These are phyloP conservation scores for Zophobas morio DNA, from an alignment of 1,140 invertebrate species.

Conservation along the genomic window DNA sequence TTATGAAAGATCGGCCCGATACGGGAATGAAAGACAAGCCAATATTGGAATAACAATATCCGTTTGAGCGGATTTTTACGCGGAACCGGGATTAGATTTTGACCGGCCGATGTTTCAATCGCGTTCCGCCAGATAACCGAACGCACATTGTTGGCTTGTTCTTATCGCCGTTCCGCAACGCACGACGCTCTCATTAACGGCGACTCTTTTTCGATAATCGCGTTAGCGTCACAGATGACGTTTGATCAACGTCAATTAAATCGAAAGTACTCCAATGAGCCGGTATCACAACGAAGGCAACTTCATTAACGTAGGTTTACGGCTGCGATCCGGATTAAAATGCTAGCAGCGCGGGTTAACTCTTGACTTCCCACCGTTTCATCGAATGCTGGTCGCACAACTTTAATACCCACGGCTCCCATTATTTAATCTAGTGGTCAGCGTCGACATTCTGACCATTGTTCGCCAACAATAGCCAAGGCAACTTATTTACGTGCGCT, in stretches of 20 bases:
- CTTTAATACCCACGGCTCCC: slow-evolving; percentile 47
- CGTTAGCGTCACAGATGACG: neutral
- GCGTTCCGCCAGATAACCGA: no score
- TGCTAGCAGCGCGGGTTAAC: neutral
- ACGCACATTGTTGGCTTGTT: no score
- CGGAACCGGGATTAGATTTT: neutral
- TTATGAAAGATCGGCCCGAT: slow-evolving; percentile 26
- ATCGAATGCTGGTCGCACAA: slow-evolving; percentile 42
- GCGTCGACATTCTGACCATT: slow-evolving; percentile 44
- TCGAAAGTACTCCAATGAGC: neutral
- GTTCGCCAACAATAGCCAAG: slow-evolving; percentile 41
- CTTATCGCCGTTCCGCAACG: no score
- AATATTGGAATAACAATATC: slow-evolving; percentile 26
- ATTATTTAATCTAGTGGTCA: slow-evolving; percentile 53
- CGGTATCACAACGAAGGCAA: neutral
- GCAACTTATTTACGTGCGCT: slow-evolving; percentile 19
- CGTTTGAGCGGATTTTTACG: neutral
- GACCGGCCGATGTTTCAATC: neutral
- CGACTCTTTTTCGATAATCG: no score
- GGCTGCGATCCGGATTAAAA: slow-evolving; percentile 27
- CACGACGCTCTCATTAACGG: no score
- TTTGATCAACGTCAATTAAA: slow-evolving; percentile 22
- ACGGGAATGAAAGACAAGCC: slow-evolving; percentile 10
- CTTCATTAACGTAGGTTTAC: slow-evolving; percentile 43
- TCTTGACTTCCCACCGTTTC: slow-evolving; percentile 40